Conservation (phyloP, 2,888 invertebrate species). For the Trichogramma dendrolimi region DNA sequence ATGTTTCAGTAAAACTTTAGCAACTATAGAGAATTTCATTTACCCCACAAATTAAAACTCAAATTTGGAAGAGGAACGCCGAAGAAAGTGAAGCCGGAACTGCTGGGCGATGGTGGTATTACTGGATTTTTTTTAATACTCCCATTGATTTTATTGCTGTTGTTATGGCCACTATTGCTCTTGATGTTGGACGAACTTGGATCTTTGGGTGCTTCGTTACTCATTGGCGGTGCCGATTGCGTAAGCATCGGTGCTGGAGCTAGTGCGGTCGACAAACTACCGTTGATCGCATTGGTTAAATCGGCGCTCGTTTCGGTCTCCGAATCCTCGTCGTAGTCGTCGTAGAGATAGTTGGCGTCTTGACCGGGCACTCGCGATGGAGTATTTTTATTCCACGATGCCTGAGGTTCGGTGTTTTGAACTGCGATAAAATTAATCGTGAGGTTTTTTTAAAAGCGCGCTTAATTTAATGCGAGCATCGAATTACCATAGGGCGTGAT, state of each 20-base stretch:
- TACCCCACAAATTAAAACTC: conserved; percentile 63
- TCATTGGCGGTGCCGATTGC: conserved; percentile 1
- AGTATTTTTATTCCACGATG: conserved; percentile 57
- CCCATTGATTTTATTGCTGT: not conserved
- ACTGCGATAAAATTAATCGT: conserved; percentile 1
- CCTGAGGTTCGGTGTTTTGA: conserved; percentile 55
- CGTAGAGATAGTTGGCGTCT: conserved; percentile 69
- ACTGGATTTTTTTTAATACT: conserved; percentile 20
- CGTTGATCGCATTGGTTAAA: conserved; percentile 34
- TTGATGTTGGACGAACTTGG: conserved; percentile 9
- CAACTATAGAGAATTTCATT: not conserved
- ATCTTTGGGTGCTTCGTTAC: conserved; percentile 8
- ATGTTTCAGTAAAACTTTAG: not conserved
- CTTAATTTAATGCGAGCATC: no score
- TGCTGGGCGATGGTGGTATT: conserved; percentile 56
- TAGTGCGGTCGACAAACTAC: conserved; percentile 42
- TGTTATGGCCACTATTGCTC: not conserved
- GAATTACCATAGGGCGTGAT: conserved; percentile 36
- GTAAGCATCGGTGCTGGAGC: not conserved
- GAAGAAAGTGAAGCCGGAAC: conserved; percentile 75
- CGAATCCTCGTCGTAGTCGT: conserved; percentile 76
- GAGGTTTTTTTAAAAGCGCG: not conserved
- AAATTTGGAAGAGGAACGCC: conserved; percentile 76
- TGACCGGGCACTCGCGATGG: conserved; percentile 52
- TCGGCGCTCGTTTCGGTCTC: conserved; percentile 53